These are phyloP conservation scores for Diadegma fenestrale DNA, from an alignment of 2,888 invertebrate species.

Conservation along the genomic window DNA sequence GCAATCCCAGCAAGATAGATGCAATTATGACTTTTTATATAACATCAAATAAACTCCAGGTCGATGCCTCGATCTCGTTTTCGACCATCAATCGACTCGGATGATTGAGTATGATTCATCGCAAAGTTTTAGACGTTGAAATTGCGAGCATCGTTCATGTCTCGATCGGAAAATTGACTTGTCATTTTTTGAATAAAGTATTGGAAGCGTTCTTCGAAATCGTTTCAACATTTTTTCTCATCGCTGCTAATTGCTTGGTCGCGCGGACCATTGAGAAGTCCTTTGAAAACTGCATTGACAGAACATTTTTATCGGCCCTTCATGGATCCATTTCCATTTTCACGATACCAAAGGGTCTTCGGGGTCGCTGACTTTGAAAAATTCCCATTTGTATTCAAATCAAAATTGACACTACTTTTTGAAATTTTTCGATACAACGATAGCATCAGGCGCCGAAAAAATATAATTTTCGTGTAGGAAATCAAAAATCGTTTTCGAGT, in stretches of 20 bases:
- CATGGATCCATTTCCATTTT: too few species aligned
- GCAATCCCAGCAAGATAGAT: constrained; percentile 8
- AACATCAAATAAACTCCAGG: constrained; percentile 9
- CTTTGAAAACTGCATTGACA: not conserved
- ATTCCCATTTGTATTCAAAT: too few species aligned
- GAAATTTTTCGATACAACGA: too few species aligned
- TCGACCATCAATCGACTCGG: constrained; percentile 10
- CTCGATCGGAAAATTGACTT: not conserved
- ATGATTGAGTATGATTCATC: constrained; percentile 17
- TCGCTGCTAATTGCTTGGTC: not conserved
- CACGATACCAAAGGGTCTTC: too few species aligned
- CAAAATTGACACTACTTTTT: too few species aligned
- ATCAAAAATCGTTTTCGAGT: too few species aligned
- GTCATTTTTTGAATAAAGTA: not conserved
- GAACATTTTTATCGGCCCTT: not conserved
- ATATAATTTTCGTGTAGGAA: too few species aligned
- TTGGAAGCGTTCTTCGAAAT: not conserved
- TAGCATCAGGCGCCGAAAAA: too few species aligned
- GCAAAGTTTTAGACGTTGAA: not conserved
- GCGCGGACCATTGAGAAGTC: not conserved
- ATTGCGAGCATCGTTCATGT: not conserved
- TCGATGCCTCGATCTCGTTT: constrained; percentile 11
- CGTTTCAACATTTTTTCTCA: not conserved
- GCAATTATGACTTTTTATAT: constrained; percentile 19
- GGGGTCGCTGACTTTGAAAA: too few species aligned